Percentiles rank a stretch among this genome's conserved stretches.
Evolutionary conservation across 1,140 invertebrate genomes (phyloP).

Genomic region (Trichonephila clavipes): DNA sequence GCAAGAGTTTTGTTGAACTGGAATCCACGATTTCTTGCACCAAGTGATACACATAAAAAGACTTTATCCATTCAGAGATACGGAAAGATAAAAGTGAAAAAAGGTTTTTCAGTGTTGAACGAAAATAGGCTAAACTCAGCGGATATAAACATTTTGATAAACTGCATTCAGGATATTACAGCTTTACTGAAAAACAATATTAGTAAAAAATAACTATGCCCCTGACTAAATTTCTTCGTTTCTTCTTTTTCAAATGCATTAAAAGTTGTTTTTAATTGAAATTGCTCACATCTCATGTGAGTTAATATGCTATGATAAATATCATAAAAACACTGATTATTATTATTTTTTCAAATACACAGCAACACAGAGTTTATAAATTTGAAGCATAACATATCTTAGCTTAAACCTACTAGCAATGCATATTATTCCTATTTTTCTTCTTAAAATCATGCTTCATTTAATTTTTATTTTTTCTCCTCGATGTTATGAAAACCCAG

Average conservation of each 20-base stretch:
- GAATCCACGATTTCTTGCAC: slow-evolving; percentile 13
- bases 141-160: slow-evolving; percentile 45
- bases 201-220: background rate
- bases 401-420: no score
- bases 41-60: slow-evolving; percentile 43
- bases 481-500: no score
- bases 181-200: background rate
- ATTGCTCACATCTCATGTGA: no score
- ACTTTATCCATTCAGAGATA: slow-evolving; percentile 39
- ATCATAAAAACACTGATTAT: no score
- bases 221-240: background rate
- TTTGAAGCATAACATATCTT: no score
- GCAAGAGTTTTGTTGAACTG: slow-evolving; percentile 33
- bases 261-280: background rate
- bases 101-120: background rate
- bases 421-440: no score
- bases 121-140: background rate
- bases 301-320: no score
- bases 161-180: background rate
- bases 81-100: slow-evolving; percentile 38
- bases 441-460: no score
- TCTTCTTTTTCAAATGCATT: background rate
- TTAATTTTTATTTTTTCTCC: no score
- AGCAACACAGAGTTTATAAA: no score
- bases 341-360: no score